Base-by-base conservation (phyloP, 2,888 invertebrate species). In the Cerastis leucographa region DNA sequence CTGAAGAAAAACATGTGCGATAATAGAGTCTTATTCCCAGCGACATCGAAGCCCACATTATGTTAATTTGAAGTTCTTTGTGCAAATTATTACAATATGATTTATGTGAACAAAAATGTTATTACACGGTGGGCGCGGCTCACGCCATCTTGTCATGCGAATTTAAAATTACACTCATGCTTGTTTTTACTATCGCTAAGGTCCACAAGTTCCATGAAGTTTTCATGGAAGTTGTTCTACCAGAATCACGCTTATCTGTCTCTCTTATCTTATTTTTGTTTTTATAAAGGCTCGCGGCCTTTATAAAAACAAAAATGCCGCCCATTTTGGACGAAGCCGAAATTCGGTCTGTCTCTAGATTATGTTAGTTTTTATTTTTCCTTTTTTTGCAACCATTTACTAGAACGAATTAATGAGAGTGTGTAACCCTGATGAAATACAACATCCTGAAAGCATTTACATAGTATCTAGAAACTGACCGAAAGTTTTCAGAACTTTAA, bases 51-150 rank as follows among this genome's bases (percentile, higher is more conserved):
- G 81, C 82, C 35, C 72, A 79, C 72, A 83, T 88, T 91, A 91
- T 92, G 91, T 89, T 92, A 93, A 94, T 93, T 90, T 88, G 85
- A 89, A 90, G 87, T 92, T 88, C 88, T 93, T 92, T 89, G 89
- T 89, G 91, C 92, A 93, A 94, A 91, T 94, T 92, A 94, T 92
- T 90, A 92, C 82, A 87, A 84, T 85, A 88, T 93, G 93, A 94
- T 95, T 94, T 94, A 94, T 94, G 89, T 77, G 85, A 79, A 87
- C 85, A 88, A 92, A 91, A 90, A 89, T 87, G 88, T 90, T 90
- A 90, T 91, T 90, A 91, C 88, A 89, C 87, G 88, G 89, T 89
- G 89, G 93, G 94, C 86, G 92, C 89, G 92, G 87, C 91, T 78
- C 93, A 92, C 93, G 93, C 91, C 85, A 92, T 80, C 70, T 56